Conservation (phyloP, 1,140 invertebrate genomes). For the Dufourea novaeangliae region DNA sequence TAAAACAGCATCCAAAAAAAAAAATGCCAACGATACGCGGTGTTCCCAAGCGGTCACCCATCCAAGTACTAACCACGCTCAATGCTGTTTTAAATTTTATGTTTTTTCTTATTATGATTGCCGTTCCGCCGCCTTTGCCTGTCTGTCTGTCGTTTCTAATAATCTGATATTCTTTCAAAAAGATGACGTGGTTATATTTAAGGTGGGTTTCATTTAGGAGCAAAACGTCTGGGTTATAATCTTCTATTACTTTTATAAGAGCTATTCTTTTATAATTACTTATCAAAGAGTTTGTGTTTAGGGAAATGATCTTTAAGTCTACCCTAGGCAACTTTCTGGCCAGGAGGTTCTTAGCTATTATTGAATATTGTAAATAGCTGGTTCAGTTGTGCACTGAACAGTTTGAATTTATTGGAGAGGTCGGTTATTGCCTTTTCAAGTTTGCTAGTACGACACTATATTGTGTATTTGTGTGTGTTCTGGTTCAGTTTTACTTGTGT, state of each 20-base stretch:
- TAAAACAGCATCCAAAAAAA: no score
- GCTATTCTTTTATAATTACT: constrained; percentile 9
- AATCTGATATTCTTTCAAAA: background rate
- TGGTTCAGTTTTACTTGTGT: background rate
- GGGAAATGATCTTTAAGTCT: background rate
- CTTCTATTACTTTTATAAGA: background rate
- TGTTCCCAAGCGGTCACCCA: no score
- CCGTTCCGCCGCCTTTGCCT: background rate
- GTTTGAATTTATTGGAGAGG: background rate
- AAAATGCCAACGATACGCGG: no score
- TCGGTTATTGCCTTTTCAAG: background rate
- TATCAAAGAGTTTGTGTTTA: constrained; percentile 1
- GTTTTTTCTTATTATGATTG: background rate
- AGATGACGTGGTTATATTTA: background rate
- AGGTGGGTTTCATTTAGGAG: background rate
- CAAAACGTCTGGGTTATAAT: background rate
- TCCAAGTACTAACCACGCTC: no score
- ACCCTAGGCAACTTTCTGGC: background rate
- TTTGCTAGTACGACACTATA: constrained; percentile 32
- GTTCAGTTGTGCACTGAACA: background rate
- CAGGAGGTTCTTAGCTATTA: background rate
- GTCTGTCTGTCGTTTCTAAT: background rate
- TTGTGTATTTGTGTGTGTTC: background rate
- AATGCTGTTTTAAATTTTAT: background rate
- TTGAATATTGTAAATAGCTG: background rate